These are phyloP conservation scores for Macrobrachium nipponense DNA, from an alignment of 1,140 invertebrate genomes.

Conservation along the genomic window DNA sequence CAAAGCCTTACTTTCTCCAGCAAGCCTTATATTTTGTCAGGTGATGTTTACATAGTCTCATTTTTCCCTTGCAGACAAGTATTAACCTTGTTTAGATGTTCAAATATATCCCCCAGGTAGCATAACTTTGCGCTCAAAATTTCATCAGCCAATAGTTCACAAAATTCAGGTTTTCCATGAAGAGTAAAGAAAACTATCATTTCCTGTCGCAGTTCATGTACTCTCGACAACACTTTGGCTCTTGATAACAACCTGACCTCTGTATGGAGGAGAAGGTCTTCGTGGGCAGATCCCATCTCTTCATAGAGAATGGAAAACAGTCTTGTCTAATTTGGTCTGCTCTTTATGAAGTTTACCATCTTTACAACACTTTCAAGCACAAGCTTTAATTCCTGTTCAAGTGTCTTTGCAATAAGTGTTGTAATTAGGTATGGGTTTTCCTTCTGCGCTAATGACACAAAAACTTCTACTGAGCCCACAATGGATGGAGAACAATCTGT, in stretches of 20 bases:
- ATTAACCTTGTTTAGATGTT: conserved; percentile 29
- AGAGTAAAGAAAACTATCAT: conserved; percentile 9
- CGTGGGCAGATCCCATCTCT: no score
- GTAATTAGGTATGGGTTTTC: no score
- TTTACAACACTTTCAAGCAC: no score
- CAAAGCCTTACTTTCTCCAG: not conserved
- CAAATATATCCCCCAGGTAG: conserved; percentile 25
- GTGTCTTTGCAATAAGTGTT: no score
- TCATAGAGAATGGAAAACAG: no score
- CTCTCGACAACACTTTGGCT: conserved; percentile 2
- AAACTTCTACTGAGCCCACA: no score
- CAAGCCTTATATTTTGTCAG: not conserved
- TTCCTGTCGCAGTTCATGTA: conserved; percentile 2
- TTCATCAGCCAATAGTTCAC: conserved; percentile 29
- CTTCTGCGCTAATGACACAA: no score
- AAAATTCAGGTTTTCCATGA: conserved; percentile 11
- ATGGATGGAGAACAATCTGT: no score
- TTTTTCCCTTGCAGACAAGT: conserved; percentile 20
- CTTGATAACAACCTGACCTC: conserved; percentile 1
- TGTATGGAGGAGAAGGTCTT: not conserved
- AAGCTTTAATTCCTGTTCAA: no score
- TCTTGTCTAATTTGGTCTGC: no score
- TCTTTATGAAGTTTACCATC: no score
- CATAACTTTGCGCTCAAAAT: no score
- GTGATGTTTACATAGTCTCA: conserved; percentile 12